Percentiles rank a stretch among this genome's conserved stretches.
Conservation (phyloP, 2,797 vertebrate species). For the Rhadinocentrus ornatus region DNA sequence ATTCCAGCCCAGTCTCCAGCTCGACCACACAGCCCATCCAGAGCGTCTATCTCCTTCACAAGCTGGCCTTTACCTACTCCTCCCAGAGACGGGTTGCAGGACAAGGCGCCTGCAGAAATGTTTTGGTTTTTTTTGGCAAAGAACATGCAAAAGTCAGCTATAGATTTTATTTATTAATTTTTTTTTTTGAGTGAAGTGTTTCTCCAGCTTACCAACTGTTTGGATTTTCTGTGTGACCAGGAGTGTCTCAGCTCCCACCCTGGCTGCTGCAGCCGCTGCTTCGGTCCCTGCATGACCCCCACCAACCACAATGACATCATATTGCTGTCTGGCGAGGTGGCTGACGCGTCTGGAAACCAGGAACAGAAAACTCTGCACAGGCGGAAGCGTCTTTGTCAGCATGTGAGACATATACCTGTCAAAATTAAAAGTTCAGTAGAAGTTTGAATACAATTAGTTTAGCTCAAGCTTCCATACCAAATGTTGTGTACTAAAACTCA, state of each 20-base stretch:
- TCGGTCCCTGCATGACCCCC: slow-evolving; percentile 87
- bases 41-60: slow-evolving; percentile 92
- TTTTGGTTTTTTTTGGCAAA: not conserved
- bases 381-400: slow-evolving; percentile 68
- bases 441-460: not conserved
- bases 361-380: slow-evolving; percentile 45
- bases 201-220: slow-evolving; percentile 86
- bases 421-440: slow-evolving; percentile 2
- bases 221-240: slow-evolving; percentile 90
- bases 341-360: slow-evolving; percentile 52
- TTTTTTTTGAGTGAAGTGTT: not conserved
- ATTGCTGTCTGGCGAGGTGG: slow-evolving; percentile 53
- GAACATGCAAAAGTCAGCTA: not conserved
- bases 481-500: not conserved
- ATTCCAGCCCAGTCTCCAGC: slow-evolving; percentile 92
- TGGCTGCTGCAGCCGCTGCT: slow-evolving; percentile 85
- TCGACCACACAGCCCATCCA: slow-evolving; percentile 92
- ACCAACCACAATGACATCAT: slow-evolving; percentile 88
- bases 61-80: slow-evolving; percentile 97
- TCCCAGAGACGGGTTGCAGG: slow-evolving; percentile 96
- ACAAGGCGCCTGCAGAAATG: slow-evolving; percentile 88
- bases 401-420: slow-evolving; percentile 67
- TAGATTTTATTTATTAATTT: not conserved
- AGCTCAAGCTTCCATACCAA: not conserved
- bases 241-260: slow-evolving; percentile 88